phyloP scores from a whole-genome alignment of 1,140 invertebrate genomes.

The Heliothis virescens region DNA sequence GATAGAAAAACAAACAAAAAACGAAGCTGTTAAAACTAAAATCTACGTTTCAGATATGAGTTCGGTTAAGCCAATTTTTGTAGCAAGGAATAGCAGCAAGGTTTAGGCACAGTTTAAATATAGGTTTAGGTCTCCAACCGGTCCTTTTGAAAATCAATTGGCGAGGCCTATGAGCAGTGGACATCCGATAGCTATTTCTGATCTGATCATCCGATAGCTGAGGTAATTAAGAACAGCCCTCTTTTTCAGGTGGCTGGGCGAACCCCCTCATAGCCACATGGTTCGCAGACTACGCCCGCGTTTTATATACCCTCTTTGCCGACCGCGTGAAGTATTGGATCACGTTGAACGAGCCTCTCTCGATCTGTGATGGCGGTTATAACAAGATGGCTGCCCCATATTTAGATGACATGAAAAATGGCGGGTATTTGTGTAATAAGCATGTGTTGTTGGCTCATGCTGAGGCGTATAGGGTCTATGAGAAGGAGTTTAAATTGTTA shows the following conservation, averaged over 20 bases:
- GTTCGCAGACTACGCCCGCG: constrained; percentile 75
- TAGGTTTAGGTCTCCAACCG: too few relatives aligned
- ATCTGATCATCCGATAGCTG: too few relatives aligned
- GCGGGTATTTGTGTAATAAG: constrained; percentile 53
- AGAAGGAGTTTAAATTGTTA: constrained; percentile 43
- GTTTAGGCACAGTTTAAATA: too few relatives aligned
- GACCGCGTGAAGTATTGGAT: constrained; percentile 78
- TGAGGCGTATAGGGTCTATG: constrained; percentile 54
- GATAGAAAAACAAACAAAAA: too few relatives aligned
- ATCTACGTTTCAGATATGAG: too few relatives aligned
- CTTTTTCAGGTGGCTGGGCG: constrained; percentile 85
- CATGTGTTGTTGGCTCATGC: constrained; percentile 52
- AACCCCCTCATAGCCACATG: constrained; percentile 80
- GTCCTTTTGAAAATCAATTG: too few relatives aligned
- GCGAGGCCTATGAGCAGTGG: too few relatives aligned
- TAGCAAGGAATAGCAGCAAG: too few relatives aligned
- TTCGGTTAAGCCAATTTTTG: too few relatives aligned
- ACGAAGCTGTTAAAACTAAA: too few relatives aligned
- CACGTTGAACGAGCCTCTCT: constrained; percentile 67
- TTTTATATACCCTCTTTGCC: constrained; percentile 74
- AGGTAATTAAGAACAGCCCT: too few relatives aligned
- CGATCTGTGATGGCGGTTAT: constrained; percentile 75
- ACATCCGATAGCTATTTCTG: too few relatives aligned
- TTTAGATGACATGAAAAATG: constrained; percentile 69
- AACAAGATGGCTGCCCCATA: constrained; percentile 77